These are phyloP conservation scores for Heterocephalus glaber DNA, from an alignment of 2,113 vertebrate genomes.

Conservation along the genomic window DNA sequence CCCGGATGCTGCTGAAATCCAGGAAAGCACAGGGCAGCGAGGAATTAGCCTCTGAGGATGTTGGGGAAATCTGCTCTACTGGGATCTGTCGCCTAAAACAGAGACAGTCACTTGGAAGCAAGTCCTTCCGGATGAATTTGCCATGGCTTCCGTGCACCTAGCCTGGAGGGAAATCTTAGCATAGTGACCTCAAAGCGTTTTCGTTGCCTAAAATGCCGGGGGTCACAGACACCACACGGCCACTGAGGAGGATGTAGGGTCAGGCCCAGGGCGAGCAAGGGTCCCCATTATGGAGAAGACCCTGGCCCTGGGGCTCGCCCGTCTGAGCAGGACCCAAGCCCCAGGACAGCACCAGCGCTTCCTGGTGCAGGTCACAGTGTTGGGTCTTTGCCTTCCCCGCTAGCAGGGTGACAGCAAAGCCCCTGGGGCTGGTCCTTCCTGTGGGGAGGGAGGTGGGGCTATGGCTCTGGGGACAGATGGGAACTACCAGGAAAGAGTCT, in stretches of 20 bases:
- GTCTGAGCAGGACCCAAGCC: background rate
- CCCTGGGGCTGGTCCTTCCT: background rate
- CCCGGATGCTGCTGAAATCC: background rate
- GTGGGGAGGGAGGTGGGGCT: background rate
- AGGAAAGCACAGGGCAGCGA: background rate
- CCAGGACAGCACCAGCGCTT: background rate
- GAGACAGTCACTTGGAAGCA: background rate
- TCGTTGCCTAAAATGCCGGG: background rate
- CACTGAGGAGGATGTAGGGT: background rate
- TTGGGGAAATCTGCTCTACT: background rate
- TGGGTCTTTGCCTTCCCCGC: background rate
- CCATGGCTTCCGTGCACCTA: background rate
- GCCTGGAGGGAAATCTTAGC: background rate
- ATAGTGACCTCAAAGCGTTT: background rate
- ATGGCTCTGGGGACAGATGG: background rate
- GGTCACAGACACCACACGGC: background rate
- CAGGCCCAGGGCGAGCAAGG: background rate
- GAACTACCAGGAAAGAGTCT: background rate
- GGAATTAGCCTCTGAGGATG: background rate
- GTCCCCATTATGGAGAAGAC: background rate
- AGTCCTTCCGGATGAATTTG: background rate
- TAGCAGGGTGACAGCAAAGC: background rate
- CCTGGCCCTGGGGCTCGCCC: background rate
- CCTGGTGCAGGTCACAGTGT: background rate
- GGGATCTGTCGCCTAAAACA: background rate